Evolutionary conservation across 2,113 vertebrate genomes (phyloP), one percentile per base, ranked within the genome.

Genomic region (Rhagologus leucostigma): DNA sequence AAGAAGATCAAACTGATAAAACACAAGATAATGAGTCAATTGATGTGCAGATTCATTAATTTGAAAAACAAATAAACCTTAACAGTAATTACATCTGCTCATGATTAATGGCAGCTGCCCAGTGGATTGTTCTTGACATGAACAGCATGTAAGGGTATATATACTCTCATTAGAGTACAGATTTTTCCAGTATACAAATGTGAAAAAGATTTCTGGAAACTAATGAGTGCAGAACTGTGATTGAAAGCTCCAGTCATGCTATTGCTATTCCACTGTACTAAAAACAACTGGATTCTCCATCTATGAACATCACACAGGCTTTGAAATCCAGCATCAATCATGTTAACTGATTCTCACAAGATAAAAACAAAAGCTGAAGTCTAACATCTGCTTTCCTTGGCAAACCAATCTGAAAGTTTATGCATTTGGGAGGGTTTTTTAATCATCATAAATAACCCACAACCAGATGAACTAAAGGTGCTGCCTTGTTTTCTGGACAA

Each of bases 361-460:
- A 78, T 68, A 81, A 89, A 94, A 89, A 81, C 60, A 81, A 91
- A 82, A 78, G 46, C 46, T 77, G 67, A 95, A 69, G 64, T 71
- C 56, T 63, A 94, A 94, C 67, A 87, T 84, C 74, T 96, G 90
- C 71, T 84, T 76, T 83, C 35, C 44, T 89, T 92, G 74, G 95
- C 81, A 96, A 95, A 63, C 41, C 47, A 78, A 33, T 74, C 44
- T 84, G 41, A 49, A 89, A 86, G 69, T 41, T 73, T 46, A 35
- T 41, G 69, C 33, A 74, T 86, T 88, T 77, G 44, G 68, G 65
- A 96, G 82, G 4, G 17, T 55, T 84, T 84, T 90, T 90, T 37
- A 81, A 76, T 68, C 47, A 73, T 56, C 27, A 64, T 41, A 89
- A 92, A 80, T 73, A 92, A 90, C 11, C n/a, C 57, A 85, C 41